Evolutionary conservation across 2,888 invertebrate genomes (phyloP), one percentile per base, ranked within the genome.

Genomic region (Gandaritis pyraliata): DNA sequence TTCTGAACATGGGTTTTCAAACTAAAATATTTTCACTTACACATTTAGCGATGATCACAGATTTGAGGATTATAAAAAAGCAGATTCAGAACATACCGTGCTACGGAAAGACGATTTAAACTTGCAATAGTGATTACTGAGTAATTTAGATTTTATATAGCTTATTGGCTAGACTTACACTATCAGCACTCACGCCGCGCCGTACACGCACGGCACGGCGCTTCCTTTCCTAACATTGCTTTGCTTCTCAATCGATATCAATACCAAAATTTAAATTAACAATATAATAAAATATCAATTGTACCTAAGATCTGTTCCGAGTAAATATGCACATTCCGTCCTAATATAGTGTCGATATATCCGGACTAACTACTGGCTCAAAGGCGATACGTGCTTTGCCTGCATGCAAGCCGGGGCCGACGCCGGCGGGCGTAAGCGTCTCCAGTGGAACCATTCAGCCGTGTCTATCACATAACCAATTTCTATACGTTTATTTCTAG

Each of bases 231-330:
- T 85, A 87, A 86, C 89, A 91, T 90, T 91, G 91, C 91, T 90
- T 90, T 91, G 91, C 91, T 90, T 90, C 79, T 88, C 89, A 83
- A 81, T 86, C 82, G 86, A 87, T 88, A 90, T 90, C 89, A 87
- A 85, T 89, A 90, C 89, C 87, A 87, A 87, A 66, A 85, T 88
- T 90, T 90, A 89, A 90, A 90, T 90, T 88, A 91, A 91, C 90
- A 90, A 87, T 88, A 90, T 88, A 88, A 90, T 91, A 90, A 90
- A 90, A 90, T 90, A 90, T 90, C 90, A 90, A 90, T 92, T 91
- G 90, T 90, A 90, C 89, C 91, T 91, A 90, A 91, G 91, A 91
- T 91, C 89, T 89, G 87, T 90, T 88, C 88, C 86, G 86, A 78
- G 85, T 86, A 83, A 87, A 87, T 86, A 88, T 85, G 87, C 86